Base-by-base conservation (phyloP, 2,113 vertebrate species). In the Macquaria ambigua region DNA sequence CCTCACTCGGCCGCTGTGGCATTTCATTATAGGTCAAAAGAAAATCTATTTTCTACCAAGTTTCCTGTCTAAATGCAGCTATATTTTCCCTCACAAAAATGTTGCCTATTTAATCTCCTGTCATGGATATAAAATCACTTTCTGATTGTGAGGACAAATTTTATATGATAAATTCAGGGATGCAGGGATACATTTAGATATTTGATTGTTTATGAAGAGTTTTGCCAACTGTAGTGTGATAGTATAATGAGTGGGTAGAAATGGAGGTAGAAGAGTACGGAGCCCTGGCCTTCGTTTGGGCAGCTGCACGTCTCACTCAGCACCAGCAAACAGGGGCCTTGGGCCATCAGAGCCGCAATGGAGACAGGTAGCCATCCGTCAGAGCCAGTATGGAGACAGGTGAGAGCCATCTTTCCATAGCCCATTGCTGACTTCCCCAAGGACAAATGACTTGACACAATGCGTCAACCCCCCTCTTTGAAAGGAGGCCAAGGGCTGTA, bases 401-500 rank as follows among this genome's bases (percentile, higher is more conserved):
- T 97, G 96, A 97, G 96, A 97, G 96, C 92, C 94, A 91, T 95
- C 94, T 95, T 96, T 97, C 95, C 94, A 96, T 94, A 95, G 92
- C 94, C 94, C 89, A 94, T 90, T 94, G 93, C 95, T 93, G 92
- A 93, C 93, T 94, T 94, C 93, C 93, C 94, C 95, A 97, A 97
- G 97, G 96, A 98, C 96, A 95, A 96, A 94, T 92, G 93, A 97
- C 94, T 96, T 94, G 89, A 97, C 96, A 97, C 94, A 90, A 96
- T 95, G 89, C 73, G 93, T 95, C 95, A 95, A 92, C 93, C 88
- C 71, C 82, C 61, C 82, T 84, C 78, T 93, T 87, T 92, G 92
- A 95, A 93, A 93, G 72, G 84, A 93, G 90, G 93, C 89, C 93
- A 93, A 90, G 84, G 83, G 86, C 90, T 91, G 89, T 83, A 87